These are phyloP conservation scores for Pandemis heparana DNA, from an alignment of 2,888 invertebrate species.

Conservation along the genomic window DNA sequence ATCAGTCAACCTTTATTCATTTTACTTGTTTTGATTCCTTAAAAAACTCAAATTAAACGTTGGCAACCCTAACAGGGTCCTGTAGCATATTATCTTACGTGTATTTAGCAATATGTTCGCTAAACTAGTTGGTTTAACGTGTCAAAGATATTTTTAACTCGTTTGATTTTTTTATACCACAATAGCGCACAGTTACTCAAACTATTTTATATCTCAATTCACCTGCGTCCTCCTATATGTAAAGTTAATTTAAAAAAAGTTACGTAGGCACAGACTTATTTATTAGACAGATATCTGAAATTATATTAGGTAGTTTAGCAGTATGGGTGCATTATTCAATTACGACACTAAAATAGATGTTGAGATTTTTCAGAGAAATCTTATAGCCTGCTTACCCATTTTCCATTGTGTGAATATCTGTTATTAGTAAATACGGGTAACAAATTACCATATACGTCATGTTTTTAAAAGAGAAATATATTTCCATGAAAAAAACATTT, in stretches of 20 bases:
- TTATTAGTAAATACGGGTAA: too few species aligned
- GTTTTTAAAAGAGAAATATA: too few species aligned
- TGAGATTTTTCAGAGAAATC: too few species aligned
- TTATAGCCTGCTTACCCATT: too few species aligned
- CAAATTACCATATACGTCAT: too few species aligned
- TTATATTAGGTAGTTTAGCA: background rate
- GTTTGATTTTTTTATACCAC: slow-evolving; percentile 23
- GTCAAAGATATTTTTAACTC: slow-evolving; percentile 46
- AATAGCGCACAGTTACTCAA: background rate
- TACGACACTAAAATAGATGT: too few species aligned
- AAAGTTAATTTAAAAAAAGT: background rate
- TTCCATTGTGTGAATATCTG: too few species aligned
- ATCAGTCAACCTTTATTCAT: too few species aligned
- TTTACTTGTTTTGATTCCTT: too few species aligned
- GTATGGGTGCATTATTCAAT: too few species aligned
- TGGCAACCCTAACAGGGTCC: slow-evolving; percentile 30
- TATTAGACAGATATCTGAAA: background rate
- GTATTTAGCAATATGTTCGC: slow-evolving; percentile 59
- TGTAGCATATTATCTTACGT: slow-evolving; percentile 71
- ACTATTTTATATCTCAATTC: background rate
- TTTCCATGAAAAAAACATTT: too few species aligned
- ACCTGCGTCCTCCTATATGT: background rate
- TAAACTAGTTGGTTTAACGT: slow-evolving; percentile 52
- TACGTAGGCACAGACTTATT: background rate
- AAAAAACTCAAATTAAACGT: slow-evolving; percentile 17